Evolutionary conservation across 2,888 invertebrate genomes (phyloP).

Genomic region (Tetranychus truncatus): DNA sequence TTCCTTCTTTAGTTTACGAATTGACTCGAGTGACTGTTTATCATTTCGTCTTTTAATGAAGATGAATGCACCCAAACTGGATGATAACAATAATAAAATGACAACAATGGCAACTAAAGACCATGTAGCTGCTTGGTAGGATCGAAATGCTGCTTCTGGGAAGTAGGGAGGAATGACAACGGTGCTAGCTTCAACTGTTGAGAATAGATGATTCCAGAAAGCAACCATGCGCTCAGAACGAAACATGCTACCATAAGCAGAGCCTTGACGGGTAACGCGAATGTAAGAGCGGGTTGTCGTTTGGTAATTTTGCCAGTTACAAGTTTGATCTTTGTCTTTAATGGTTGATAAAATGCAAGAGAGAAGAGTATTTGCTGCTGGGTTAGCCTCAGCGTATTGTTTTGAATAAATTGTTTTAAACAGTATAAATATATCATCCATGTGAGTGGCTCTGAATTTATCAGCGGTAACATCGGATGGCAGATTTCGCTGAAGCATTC

Average conservation of each 20-base stretch:
- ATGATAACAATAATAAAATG: slow-evolving; percentile 11
- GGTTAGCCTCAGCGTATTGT: background rate
- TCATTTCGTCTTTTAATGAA: slow-evolving; percentile 11
- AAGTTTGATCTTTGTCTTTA: background rate
- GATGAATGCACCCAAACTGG: slow-evolving; percentile 8
- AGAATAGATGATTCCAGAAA: slow-evolving; percentile 12
- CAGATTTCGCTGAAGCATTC: slow-evolving; percentile 15
- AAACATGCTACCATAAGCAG: background rate
- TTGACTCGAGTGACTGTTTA: slow-evolving; percentile 9
- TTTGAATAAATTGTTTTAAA: slow-evolving; percentile 13
- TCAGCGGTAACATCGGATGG: slow-evolving; percentile 5
- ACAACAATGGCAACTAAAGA: slow-evolving; percentile 16
- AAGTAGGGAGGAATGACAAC: slow-evolving; percentile 15
- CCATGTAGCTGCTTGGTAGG: slow-evolving; percentile 20
- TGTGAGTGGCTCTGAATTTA: slow-evolving; percentile 22
- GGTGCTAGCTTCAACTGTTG: background rate
- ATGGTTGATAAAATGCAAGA: background rate
- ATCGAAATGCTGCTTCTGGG: slow-evolving; percentile 12
- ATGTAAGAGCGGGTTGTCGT: background rate
- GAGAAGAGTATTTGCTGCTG: background rate
- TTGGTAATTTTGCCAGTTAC: background rate
- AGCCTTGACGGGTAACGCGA: background rate
- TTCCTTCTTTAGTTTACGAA: slow-evolving; percentile 2
- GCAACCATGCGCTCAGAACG: background rate
- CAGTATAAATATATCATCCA: slow-evolving; percentile 20